Percentiles rank a stretch among this genome's conserved stretches.
phyloP scores from a whole-genome alignment of 2,113 vertebrate genomes.

The Natator depressus region DNA sequence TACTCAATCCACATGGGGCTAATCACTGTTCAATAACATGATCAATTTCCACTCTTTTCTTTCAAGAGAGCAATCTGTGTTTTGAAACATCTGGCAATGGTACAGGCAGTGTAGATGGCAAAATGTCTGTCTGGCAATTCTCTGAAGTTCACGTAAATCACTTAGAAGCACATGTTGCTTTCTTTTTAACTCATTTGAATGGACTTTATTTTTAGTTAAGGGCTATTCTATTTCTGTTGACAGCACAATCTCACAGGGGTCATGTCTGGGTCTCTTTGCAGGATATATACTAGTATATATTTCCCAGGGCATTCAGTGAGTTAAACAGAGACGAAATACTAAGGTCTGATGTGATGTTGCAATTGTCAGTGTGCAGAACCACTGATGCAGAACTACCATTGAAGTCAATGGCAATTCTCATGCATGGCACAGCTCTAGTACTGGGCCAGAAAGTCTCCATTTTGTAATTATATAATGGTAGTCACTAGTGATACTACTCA shows the following conservation, averaged over 20 bases:
- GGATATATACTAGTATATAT: neutral
- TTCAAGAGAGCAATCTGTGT: rapidly evolving
- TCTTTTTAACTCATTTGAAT: neutral
- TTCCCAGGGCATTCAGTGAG: neutral
- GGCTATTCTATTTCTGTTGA: neutral
- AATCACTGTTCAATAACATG: neutral
- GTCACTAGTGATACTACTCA: rapidly evolving
- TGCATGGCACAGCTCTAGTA: neutral
- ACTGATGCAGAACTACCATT: neutral
- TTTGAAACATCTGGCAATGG: neutral
- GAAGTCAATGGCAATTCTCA: neutral
- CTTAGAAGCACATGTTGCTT: neutral
- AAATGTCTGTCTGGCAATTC: neutral
- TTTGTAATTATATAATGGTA: neutral
- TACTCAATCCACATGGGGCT: neutral
- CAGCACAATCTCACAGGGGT: neutral
- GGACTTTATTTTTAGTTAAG: slow-evolving; percentile 20
- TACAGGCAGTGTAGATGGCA: neutral
- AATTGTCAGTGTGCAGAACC: neutral
- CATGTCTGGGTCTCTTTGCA: rapidly evolving
- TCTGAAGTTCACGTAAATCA: neutral
- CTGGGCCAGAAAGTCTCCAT: neutral
- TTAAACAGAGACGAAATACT: neutral
- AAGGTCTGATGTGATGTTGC: rapidly evolving
- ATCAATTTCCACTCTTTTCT: neutral